phyloP scores from a whole-genome alignment of 1,140 invertebrate genomes.

The Araneus ventricosus region DNA sequence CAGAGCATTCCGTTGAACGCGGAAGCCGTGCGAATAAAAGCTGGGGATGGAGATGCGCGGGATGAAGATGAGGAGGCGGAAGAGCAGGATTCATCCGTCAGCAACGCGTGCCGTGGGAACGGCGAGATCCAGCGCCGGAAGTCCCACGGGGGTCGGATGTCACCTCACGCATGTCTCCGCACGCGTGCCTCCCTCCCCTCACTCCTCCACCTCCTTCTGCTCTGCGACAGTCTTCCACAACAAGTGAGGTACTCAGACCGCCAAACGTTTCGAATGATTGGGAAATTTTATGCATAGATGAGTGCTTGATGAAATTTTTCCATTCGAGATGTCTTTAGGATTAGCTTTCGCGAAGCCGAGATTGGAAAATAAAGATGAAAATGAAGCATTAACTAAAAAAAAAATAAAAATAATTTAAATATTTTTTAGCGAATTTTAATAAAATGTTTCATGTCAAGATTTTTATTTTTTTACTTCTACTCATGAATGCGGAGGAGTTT shows the following conservation, averaged over 20 bases:
- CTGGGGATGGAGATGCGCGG: not conserved
- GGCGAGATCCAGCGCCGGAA: slow-evolving; percentile 34
- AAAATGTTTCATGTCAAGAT: too few species aligned
- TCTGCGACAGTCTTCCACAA: not conserved
- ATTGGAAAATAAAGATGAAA: too few species aligned
- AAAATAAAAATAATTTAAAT: too few species aligned
- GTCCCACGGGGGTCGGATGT: slow-evolving; percentile 56
- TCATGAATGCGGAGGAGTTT: too few species aligned
- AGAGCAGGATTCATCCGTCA: not conserved
- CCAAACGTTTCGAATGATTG: not conserved
- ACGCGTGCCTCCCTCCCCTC: not conserved
- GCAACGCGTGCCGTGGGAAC: slow-evolving; percentile 41
- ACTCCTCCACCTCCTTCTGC: not conserved
- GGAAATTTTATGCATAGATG: not conserved
- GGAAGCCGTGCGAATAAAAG: not conserved
- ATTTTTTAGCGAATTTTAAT: too few species aligned
- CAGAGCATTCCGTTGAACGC: too few species aligned
- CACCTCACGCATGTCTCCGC: slow-evolving; percentile 31
- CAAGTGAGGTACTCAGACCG: not conserved
- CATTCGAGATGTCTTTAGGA: not conserved
- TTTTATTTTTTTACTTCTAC: too few species aligned
- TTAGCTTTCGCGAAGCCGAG: too few species aligned
- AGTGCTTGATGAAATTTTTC: not conserved
- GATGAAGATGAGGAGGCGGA: slow-evolving; percentile 18
- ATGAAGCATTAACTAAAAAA: too few species aligned